phyloP scores from a whole-genome alignment of 2,888 invertebrate genomes.

The Dendrolimus pini region DNA sequence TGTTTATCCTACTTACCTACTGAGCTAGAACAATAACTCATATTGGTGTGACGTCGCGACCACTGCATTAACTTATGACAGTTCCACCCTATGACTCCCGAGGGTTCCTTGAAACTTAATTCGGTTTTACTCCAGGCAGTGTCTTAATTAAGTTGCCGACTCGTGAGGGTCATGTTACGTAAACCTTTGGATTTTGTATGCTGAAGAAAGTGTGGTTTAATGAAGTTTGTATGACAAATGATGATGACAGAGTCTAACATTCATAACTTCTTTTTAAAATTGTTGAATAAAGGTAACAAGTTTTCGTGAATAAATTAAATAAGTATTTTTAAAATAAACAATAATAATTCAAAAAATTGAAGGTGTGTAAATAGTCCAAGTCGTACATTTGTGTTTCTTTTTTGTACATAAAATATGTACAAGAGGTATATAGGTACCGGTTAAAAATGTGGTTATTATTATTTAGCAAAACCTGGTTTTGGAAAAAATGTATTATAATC shows the following conservation, averaged over 20 bases:
- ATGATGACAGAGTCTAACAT: background rate
- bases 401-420: too few species aligned
- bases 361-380: too few species aligned
- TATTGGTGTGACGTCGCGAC: constrained; percentile 19
- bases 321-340: too few species aligned
- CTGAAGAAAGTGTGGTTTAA: constrained; percentile 18
- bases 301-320: too few species aligned
- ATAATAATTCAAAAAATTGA: too few species aligned
- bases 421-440: too few species aligned
- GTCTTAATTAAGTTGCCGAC: constrained; percentile 46
- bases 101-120: constrained; percentile 44
- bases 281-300: too few species aligned
- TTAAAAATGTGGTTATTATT: too few species aligned
- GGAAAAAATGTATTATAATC: too few species aligned
- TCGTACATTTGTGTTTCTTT: too few species aligned
- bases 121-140: constrained; percentile 45
- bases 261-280: constrained; percentile 6
- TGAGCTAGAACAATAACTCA: constrained; percentile 45
- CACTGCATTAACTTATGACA: constrained; percentile 18
- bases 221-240: background rate
- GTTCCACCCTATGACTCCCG: constrained; percentile 26
- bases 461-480: too few species aligned
- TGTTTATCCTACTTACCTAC: constrained; percentile 44
- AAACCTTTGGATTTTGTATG: constrained; percentile 9
- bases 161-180: constrained; percentile 1